Evolutionary conservation across 1,140 invertebrate genomes (phyloP).

Genomic region (Monochamus saltuarius): DNA sequence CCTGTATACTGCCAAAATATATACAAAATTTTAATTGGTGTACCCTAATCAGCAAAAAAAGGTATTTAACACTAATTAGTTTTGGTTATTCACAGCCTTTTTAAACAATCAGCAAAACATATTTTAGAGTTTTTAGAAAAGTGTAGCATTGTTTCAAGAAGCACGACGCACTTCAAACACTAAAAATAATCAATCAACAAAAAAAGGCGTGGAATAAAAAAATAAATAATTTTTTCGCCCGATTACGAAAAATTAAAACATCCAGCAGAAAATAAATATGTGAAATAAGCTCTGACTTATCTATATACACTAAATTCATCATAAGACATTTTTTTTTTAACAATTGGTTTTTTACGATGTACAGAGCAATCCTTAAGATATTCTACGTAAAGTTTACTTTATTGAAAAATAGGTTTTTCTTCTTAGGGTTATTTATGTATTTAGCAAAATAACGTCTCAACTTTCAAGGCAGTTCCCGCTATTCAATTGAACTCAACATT

Average conservation of each 20-base stretch:
- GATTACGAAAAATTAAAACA: no score
- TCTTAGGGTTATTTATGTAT: slow-evolving; percentile 11
- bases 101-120: neutral
- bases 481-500: no score
- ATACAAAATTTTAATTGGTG: no score
- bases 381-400: slow-evolving; percentile 10
- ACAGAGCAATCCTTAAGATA: slow-evolving; percentile 18
- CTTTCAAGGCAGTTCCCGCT: neutral
- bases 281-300: neutral
- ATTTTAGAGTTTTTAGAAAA: neutral
- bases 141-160: neutral
- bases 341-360: slow-evolving; percentile 16
- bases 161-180: neutral
- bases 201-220: slow-evolving; percentile 13
- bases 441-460: slow-evolving; percentile 5
- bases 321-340: slow-evolving; percentile 27
- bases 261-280: no score
- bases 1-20: no score
- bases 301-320: slow-evolving; percentile 24
- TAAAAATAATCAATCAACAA: slow-evolving; percentile 11
- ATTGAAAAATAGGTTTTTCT: slow-evolving; percentile 13
- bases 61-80: no score
- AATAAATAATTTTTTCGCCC: slow-evolving; percentile 12
- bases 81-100: no score
- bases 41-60: no score